Conservation (phyloP, 2,797 vertebrate species). For the Triplophysa bombifrons region DNA sequence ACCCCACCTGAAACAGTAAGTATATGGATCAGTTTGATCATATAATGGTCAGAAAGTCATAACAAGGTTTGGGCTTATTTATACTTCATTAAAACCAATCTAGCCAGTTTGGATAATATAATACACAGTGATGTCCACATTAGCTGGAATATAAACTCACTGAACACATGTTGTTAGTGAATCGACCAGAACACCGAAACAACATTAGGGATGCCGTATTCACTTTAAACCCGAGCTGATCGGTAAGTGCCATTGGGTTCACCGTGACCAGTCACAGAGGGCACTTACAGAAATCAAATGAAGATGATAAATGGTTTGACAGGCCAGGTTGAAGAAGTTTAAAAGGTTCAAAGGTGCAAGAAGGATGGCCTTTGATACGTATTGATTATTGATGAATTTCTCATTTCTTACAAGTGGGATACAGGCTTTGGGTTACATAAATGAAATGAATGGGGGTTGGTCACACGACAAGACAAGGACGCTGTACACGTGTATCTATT, state of each 20-base stretch:
- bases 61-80: not conserved
- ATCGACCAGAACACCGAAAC: conserved; percentile 25
- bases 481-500: too few species aligned
- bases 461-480: not conserved
- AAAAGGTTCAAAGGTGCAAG: not conserved
- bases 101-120: conserved; percentile 11
- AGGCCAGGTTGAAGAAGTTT: conserved; percentile 2
- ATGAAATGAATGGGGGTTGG: not conserved
- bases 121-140: conserved; percentile 27
- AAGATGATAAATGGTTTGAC: conserved; percentile 14
- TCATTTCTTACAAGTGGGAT: not conserved
- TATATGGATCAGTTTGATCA: conserved; percentile 18
- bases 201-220: conserved; percentile 19
- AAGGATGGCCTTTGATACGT: not conserved
- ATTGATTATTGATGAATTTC: not conserved
- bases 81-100: conserved; percentile 9
- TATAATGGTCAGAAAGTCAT: not conserved
- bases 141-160: conserved; percentile 31
- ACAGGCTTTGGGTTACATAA: not conserved
- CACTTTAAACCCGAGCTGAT: conserved; percentile 23
- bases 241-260: not conserved
- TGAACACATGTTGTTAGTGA: conserved; percentile 22
- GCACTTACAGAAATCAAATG: conserved; percentile 12
- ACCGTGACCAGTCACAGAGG: conserved; percentile 1
- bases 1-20: conserved; percentile 73